phyloP scores from a whole-genome alignment of 2,888 invertebrate genomes.

The Scaptomyza caliginosa region DNA sequence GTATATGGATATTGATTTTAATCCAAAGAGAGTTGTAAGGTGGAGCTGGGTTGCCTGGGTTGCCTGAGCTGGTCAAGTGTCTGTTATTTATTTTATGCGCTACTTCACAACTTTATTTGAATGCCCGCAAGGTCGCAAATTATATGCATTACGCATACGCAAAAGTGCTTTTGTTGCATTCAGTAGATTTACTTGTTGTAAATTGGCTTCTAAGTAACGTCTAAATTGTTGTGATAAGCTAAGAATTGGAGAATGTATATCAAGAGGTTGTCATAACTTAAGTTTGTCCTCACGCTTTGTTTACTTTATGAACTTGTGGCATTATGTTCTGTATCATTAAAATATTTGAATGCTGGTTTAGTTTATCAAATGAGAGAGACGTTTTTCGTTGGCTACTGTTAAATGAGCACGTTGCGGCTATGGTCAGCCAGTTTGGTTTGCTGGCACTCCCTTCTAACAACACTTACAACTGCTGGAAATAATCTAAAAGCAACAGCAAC shows the following conservation, averaged over 20 bases:
- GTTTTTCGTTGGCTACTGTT: conserved; percentile 74
- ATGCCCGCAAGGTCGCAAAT: conserved; percentile 61
- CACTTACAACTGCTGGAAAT: conserved; percentile 76
- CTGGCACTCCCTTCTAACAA: conserved; percentile 79
- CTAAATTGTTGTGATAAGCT: conserved; percentile 2
- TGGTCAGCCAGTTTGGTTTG: conserved; percentile 41
- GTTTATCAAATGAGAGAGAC: conserved; percentile 56
- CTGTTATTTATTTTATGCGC: conserved; percentile 75
- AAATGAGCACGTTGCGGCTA: conserved; percentile 73
- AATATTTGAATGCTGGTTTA: conserved; percentile 68
- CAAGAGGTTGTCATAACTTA: too few relatives aligned
- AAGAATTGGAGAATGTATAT: too few relatives aligned
- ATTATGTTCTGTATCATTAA: conserved; percentile 76
- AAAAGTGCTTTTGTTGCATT: conserved; percentile 17
- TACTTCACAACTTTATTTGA: conserved; percentile 78
- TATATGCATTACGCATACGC: conserved; percentile 75
- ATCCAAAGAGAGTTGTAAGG: conserved; percentile 42
- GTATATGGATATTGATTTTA: conserved; percentile 60
- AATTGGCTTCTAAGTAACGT: conserved; percentile 71
- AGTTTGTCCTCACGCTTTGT: conserved; percentile 11
- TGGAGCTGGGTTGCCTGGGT: background rate
- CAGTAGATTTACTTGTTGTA: conserved; percentile 27
- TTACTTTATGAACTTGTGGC: conserved; percentile 10
- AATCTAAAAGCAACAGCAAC: conserved; percentile 63
- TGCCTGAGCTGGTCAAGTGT: conserved; percentile 56